Percentiles rank a stretch among this genome's conserved stretches.
phyloP scores from a whole-genome alignment of 2,797 vertebrate species.

The Lagorchestes hirsutus region DNA sequence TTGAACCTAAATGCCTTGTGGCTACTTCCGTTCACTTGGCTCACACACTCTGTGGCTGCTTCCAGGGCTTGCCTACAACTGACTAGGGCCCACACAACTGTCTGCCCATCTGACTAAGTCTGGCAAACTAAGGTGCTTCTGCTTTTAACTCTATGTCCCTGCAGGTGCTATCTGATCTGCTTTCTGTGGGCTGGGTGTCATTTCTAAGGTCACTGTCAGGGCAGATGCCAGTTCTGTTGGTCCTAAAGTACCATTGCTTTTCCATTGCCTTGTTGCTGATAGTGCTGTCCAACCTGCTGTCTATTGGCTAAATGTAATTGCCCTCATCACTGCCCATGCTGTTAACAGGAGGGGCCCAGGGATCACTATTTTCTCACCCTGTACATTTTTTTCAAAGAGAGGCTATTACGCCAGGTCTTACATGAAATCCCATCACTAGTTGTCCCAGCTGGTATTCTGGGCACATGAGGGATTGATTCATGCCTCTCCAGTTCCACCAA shows the following conservation, averaged over 20 bases:
- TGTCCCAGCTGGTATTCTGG: not conserved
- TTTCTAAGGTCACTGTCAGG: not conserved
- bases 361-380: not conserved
- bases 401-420: not conserved
- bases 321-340: not conserved
- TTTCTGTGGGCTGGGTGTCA: not conserved
- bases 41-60: not conserved
- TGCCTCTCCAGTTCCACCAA: not conserved
- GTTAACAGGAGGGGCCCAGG: not conserved
- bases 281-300: not conserved
- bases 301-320: not conserved
- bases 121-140: not conserved
- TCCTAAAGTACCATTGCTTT: not conserved
- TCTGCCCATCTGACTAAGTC: not conserved
- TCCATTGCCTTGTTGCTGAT: not conserved
- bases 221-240: not conserved
- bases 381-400: not conserved
- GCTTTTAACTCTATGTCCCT: not conserved
- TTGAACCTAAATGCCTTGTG: not conserved
- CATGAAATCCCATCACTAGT: not conserved
- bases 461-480: not conserved
- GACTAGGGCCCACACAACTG: not conserved
- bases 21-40: not conserved
- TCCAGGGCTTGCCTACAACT: not conserved
- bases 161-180: not conserved